phyloP scores from a whole-genome alignment of 1,140 invertebrate species.

The Brachystomella parvula region DNA sequence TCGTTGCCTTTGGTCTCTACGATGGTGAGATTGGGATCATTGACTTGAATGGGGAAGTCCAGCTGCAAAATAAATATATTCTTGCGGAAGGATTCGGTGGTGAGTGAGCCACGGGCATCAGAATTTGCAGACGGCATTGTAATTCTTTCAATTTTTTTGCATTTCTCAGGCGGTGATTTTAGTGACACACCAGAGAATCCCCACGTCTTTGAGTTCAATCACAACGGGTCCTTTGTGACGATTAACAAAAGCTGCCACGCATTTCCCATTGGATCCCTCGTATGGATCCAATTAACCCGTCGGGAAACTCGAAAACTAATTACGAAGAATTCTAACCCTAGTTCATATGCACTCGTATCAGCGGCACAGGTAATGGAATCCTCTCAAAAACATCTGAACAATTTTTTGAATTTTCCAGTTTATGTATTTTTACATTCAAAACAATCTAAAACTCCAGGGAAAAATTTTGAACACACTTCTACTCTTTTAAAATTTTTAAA shows the following conservation, averaged over 20 bases:
- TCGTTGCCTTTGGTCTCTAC: conserved; percentile 28
- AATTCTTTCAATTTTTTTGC: not conserved
- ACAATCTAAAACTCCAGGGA: conserved; percentile 9
- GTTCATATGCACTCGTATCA: no score
- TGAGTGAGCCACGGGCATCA: not conserved
- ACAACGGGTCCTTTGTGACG: not conserved
- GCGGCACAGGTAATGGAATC: no score
- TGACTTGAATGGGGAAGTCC: conserved; percentile 18
- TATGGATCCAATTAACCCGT: no score
- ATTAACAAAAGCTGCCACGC: no score
- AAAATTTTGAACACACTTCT: no score
- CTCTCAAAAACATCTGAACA: no score
- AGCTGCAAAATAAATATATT: not conserved
- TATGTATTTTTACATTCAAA: conserved; percentile 1
- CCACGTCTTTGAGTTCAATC: not conserved
- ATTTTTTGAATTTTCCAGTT: no score
- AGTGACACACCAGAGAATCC: not conserved
- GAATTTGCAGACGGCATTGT: not conserved
- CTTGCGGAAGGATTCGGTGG: not conserved
- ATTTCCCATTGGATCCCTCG: no score
- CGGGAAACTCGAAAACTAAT: no score
- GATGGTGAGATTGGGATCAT: conserved; percentile 29
- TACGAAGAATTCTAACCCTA: no score
- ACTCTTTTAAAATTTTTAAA: no score
- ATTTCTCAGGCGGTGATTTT: not conserved